Conservation (phyloP, 2,888 invertebrate genomes). For the Cheilosia grossa region DNA sequence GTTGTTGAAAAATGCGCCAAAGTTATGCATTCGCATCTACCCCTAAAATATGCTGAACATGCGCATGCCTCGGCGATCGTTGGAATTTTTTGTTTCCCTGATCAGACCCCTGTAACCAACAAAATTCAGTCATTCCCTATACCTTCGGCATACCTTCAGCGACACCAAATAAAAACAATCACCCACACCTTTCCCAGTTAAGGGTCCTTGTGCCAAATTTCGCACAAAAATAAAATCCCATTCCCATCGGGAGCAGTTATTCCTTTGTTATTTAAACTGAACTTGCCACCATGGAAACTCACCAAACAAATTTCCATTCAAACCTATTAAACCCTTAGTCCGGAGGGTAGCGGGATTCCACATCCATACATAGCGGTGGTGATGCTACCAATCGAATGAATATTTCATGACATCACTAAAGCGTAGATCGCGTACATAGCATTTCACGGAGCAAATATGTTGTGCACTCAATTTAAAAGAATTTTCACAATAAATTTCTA, state of each 20-base stretch:
- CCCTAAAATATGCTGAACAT: too few relatives aligned
- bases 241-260: not conserved
- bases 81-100: constrained; percentile 13
- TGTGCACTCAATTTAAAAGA: constrained; percentile 73
- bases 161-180: not conserved
- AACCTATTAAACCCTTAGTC: constrained; percentile 61
- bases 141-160: not conserved
- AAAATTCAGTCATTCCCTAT: constrained; percentile 18
- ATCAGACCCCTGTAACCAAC: too few relatives aligned
- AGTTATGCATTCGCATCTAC: too few relatives aligned
- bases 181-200: not conserved
- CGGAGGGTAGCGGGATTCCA: constrained; percentile 4
- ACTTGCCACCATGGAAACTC: constrained; percentile 29
- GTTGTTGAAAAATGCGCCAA: too few relatives aligned
- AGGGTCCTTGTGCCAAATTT: constrained; percentile 21
- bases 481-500: constrained; percentile 73
- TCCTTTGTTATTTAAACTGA: constrained; percentile 57
- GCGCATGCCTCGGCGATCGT: constrained; percentile 20
- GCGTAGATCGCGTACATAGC: not conserved
- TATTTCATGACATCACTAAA: constrained; percentile 65
- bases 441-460: constrained; percentile 24
- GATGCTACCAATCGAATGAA: constrained; percentile 69
- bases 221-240: too few relatives aligned
- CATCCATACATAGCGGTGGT: not conserved
- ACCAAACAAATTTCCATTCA: constrained; percentile 61